These are phyloP conservation scores for Athene noctua DNA, from an alignment of 2,113 vertebrate species.

Conservation along the genomic window DNA sequence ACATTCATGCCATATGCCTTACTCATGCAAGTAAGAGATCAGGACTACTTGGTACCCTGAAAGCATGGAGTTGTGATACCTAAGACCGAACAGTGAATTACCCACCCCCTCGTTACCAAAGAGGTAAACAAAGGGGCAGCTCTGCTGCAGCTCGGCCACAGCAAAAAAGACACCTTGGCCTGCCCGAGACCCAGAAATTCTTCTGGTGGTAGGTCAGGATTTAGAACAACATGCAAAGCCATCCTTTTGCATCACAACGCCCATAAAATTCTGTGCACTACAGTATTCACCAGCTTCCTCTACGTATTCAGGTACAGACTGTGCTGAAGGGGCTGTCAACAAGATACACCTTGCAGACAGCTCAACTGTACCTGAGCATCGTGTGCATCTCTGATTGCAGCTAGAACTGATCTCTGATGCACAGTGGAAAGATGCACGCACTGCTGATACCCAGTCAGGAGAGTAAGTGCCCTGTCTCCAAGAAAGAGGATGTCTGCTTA, in stretches of 20 bases:
- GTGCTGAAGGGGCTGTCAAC: neutral
- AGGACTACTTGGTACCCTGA: neutral
- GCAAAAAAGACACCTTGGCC: neutral
- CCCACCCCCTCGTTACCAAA: neutral
- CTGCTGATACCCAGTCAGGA: neutral
- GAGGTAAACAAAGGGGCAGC: neutral
- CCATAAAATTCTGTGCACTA: neutral
- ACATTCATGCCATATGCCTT: neutral
- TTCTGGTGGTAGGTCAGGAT: neutral
- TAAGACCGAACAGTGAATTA: neutral
- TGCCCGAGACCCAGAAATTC: neutral
- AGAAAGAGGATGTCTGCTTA: neutral
- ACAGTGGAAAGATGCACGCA: neutral
- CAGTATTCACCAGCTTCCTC: neutral
- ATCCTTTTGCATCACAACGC: neutral
- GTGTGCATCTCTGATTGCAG: accelerated
- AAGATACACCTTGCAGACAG: neutral
- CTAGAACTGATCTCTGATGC: neutral
- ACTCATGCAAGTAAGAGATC: neutral
- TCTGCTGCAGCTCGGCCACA: neutral
- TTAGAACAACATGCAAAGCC: neutral
- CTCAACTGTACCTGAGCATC: neutral
- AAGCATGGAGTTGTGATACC: neutral
- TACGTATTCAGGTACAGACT: neutral
- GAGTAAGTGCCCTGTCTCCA: neutral